Evolutionary conservation across 2,113 vertebrate genomes (phyloP).

Genomic region (Empidonax alnorum): DNA sequence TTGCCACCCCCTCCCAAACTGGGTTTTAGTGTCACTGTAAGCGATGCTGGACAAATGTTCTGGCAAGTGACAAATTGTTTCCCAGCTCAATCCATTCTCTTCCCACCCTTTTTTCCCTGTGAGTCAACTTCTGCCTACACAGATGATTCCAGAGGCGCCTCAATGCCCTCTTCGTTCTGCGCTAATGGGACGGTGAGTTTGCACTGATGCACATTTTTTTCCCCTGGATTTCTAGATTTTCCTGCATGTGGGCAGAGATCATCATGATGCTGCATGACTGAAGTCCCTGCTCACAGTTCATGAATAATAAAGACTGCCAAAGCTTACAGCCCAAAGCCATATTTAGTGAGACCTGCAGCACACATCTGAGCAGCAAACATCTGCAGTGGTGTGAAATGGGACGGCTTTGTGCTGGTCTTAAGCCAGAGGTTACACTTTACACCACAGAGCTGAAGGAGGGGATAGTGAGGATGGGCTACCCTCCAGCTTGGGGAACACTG

Average conservation of each 20-base stretch:
- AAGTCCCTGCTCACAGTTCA: background rate
- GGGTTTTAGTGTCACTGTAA: background rate
- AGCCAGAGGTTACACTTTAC: background rate
- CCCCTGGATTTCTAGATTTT: background rate
- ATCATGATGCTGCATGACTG: background rate
- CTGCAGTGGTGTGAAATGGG: background rate
- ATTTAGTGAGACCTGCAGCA: background rate
- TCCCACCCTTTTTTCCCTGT: conserved; percentile 3
- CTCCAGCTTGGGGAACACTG: fast-evolving
- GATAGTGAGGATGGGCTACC: background rate
- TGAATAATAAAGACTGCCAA: background rate
- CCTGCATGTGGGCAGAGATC: background rate
- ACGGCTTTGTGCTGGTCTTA: background rate
- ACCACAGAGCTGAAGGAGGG: background rate
- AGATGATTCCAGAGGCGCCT: background rate
- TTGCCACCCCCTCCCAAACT: background rate
- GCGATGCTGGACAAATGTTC: background rate
- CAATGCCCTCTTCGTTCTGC: background rate
- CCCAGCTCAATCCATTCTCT: background rate
- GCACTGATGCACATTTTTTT: background rate
- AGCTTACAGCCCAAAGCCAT: background rate
- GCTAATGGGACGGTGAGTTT: background rate
- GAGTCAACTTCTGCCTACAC: conserved; percentile 27
- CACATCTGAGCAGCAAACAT: background rate
- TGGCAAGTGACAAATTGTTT: conserved; percentile 22